Evolutionary conservation across 2,888 invertebrate species (phyloP).

Genomic region (Lepidonotus clava): DNA sequence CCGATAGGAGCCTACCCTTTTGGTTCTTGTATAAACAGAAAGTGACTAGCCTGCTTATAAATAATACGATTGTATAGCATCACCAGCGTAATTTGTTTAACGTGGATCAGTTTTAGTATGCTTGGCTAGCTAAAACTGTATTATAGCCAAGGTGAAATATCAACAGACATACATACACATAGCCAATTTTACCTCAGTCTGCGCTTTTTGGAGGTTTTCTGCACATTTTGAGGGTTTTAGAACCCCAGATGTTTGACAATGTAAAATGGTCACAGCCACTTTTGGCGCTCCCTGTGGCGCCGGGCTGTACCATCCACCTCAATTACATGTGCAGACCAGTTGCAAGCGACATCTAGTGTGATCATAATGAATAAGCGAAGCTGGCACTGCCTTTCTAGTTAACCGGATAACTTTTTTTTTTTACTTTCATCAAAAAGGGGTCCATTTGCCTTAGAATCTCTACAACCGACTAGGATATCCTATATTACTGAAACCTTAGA

Average conservation of each 20-base stretch:
- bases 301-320: conserved; percentile 24
- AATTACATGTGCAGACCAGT: not conserved
- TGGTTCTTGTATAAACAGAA: too few species aligned
- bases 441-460: not conserved
- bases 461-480: not conserved
- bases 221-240: not conserved
- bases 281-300: conserved; percentile 1
- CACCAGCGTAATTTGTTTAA: too few species aligned
- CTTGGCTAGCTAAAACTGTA: not conserved
- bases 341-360: conserved; percentile 33
- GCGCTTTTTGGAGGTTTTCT: not conserved
- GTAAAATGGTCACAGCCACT: not conserved
- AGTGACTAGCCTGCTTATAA: too few species aligned
- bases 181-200: conserved; percentile 24
- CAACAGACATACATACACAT: not conserved
- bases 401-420: too few species aligned
- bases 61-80: too few species aligned
- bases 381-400: conserved; percentile 26
- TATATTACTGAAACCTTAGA: not conserved
- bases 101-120: not conserved
- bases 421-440: not conserved
- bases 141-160: not conserved
- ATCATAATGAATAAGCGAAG: conserved; percentile 10
- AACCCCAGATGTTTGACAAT: not conserved
- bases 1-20: too few species aligned